These are phyloP conservation scores for Drosophila infuscata DNA, from an alignment of 2,888 invertebrate species.

Conservation along the genomic window DNA sequence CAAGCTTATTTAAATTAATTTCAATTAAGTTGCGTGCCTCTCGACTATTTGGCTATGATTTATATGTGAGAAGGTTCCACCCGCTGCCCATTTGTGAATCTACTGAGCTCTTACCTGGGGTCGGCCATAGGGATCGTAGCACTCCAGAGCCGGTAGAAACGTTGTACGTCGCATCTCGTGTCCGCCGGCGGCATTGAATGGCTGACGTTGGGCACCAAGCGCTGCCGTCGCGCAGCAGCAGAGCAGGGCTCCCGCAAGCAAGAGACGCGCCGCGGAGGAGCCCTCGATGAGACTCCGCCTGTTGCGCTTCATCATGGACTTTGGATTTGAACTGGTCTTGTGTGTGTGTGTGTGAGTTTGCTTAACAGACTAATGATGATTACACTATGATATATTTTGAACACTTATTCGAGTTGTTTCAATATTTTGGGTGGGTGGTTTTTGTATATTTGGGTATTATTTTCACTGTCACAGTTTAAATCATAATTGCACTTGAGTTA, in stretches of 20 bases:
- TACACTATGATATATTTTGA: conserved; percentile 18
- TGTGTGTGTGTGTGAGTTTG: background rate
- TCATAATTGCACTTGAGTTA: conserved; percentile 60
- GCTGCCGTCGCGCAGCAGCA: conserved; percentile 50
- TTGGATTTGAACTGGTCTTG: conserved; percentile 18
- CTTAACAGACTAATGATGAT: conserved; percentile 32
- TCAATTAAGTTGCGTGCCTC: conserved; percentile 58
- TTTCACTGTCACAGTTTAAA: conserved; percentile 50
- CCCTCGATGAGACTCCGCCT: conserved; percentile 77
- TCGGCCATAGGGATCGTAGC: conserved; percentile 86
- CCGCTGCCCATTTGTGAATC: background rate
- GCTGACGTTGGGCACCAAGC: conserved; percentile 58
- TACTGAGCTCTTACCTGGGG: conserved; percentile 85
- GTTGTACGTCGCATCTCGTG: conserved; percentile 78
- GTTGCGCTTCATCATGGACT: conserved; percentile 78
- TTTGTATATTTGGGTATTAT: conserved; percentile 19
- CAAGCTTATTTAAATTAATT: conserved; percentile 41
- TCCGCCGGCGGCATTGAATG: conserved; percentile 70
- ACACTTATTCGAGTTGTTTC: conserved; percentile 29
- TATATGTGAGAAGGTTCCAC: conserved; percentile 1
- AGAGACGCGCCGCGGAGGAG: conserved; percentile 69
- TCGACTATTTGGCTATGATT: conserved; percentile 23
- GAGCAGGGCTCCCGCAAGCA: conserved; percentile 57
- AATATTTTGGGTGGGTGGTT: conserved; percentile 28
- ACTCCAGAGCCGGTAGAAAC: conserved; percentile 85